Evolutionary conservation across 2,797 vertebrate genomes (phyloP), one percentile per base, ranked within the genome.

Genomic region (Allobates femoralis): DNA sequence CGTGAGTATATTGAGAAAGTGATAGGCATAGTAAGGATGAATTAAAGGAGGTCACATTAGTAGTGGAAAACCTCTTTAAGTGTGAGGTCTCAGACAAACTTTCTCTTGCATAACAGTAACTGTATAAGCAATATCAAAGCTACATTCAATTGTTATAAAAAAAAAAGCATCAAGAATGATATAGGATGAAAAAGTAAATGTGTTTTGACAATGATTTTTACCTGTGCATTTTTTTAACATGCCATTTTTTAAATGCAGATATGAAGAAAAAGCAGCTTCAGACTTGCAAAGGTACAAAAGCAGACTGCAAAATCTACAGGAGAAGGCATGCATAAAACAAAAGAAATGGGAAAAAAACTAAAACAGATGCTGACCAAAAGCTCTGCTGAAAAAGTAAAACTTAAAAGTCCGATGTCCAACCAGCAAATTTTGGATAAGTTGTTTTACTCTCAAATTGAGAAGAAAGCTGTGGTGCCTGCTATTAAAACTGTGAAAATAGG

Each of bases 401-500:
- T 94, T 67, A 99, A 97, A 91, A 89, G 92, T 19, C 93, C 92
- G 0, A 91, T 90, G 51, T 93, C 96, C 76, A 93, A 96, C 92
- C 97, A 98, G 93, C 96, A 94, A 91, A 95, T 96, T 89, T 94
- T 99, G 90, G 95, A 98, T 88, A 92, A 96, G 88, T 95, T 98
- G 87, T 96, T 98, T 92, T 90, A 94, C 19, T 89, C 91, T 28
- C 95, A 94, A 89, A 89, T 46, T 51, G 94, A 94, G 66, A 96
- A 96, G 92, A 96, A 95, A 89, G 92, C 85, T 75, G 80, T 56
- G 66, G 88, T 78, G 11, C 75, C 90, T 51, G 83, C 90, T 73
- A 15, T 51, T 8, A 95, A 94, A 92, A 90, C 67, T 60, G 88
- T 93, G 41, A 90, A 91, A 78, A 93, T 98, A 84, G 93, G 94